Evolutionary conservation across 2,888 invertebrate genomes (phyloP), one percentile per base, ranked within the genome.

Genomic region (Protodeltote pygarga): DNA sequence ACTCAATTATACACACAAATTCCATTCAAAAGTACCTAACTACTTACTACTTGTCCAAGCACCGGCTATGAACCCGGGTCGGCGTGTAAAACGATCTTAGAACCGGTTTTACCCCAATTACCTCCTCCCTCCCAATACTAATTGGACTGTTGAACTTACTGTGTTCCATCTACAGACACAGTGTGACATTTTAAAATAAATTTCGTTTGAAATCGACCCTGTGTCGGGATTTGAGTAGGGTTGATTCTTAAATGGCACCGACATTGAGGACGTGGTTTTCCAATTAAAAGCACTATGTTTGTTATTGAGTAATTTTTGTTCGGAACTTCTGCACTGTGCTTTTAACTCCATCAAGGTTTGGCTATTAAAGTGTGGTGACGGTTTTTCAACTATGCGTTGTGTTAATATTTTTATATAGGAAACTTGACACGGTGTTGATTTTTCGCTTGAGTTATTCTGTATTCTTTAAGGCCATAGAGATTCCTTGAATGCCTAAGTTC

Each of bases 81-180:
- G 31, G 31, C 46, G 54, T 51, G 51, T 55, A 37, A 47, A 46
- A 48, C 41, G 39, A 45, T 38, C 39, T 40, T 15, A 27, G 53
- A 81, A 85, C 85, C 81, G 83, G 85, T 85, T 78, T 54, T 60
- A 69, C 65, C 76, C 83, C 85, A 85, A 85, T 85, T 85, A 83
- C 75, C 75, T 67, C 74, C 61, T 59, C 65, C 69, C 71, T 74
- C 66, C 73, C 60, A 60, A 42, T 50, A 60, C 81, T 83, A 85
- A 85, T 83, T 85, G 85, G 76, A 66, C 46, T 64, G 40, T 64
- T 58, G 51, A 37, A 52, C 48, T 38, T 29, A 3, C 20, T 27
- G 66, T 51, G 33, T 59, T 62, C 53, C 53, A 48, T 37, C 45
- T 45, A 50, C 10, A 32, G 40, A 42, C 51, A 46, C 39, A 19